Evolutionary conservation across 2,797 vertebrate species (phyloP), one percentile per base, ranked within the genome.

Genomic region (Lepus townsendii): DNA sequence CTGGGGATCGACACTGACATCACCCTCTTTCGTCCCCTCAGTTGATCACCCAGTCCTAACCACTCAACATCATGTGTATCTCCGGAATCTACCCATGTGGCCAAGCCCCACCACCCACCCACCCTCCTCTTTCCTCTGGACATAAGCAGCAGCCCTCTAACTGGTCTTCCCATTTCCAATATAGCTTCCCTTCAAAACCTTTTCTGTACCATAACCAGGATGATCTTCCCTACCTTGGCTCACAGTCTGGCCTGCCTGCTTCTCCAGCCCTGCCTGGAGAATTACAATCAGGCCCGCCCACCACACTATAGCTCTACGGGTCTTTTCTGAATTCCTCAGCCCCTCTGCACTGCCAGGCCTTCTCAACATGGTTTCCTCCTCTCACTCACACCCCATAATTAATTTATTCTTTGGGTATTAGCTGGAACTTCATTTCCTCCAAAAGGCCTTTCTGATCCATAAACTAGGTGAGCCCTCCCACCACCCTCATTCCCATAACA

Each of bases 361-460:
- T 75, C 13, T 77, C 30, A 32, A 22, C 0, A 1, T 27, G 78
- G 0, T 75, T 42, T 22, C 32, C n/a, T 89, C 7, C 10, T 79
- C 35, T 30, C 27, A n/a, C 5, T 27, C 47, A 72, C 69, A 35
- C 72, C 38, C 22, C 47, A 68, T 4, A 54, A 60, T 0, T 8
- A 69, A 84, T 35, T 52, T 80, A 69, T 80, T 90, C 72, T 85
- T 85, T 68, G 30, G 72, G 0, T 69, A 69, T 66, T 82, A 83
- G 47, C 10, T 83, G 66, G 24, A 63, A 79, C 19, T 77, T 84
- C n/a, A 63, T 71, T 92, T 95, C 30, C 30, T 94, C n/a, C 13
- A 38, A 68, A 94, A 90, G 30, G 14, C 30, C 57, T 90, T 68
- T n/a, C 30, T 42, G 50, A 77, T 50, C 8, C 65, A 22, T 50